Percentiles rank a stretch among this genome's conserved stretches.
Evolutionary conservation across 2,113 vertebrate genomes (phyloP).

Genomic region (Pseudorectes ferrugineus): DNA sequence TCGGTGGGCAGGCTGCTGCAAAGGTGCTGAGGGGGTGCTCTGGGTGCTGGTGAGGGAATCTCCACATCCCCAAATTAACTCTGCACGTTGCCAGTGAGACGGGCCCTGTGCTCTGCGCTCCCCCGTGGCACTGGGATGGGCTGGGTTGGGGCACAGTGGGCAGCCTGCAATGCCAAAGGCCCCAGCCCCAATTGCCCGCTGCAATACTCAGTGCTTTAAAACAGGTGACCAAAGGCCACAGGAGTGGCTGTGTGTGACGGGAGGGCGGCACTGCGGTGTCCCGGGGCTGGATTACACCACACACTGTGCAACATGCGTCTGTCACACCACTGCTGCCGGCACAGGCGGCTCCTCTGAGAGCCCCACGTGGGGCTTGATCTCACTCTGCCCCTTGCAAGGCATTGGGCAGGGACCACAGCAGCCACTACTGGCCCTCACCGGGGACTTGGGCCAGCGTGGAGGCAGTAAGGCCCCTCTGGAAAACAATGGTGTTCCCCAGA

Average conservation of each 20-base stretch:
- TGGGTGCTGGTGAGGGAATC: neutral
- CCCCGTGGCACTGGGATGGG: rapidly evolving
- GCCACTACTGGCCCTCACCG: neutral
- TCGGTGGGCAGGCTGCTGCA: neutral
- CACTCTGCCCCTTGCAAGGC: neutral
- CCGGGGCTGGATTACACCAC: neutral
- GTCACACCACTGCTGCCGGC: neutral
- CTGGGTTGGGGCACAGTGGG: rapidly evolving
- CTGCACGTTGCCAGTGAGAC: neutral
- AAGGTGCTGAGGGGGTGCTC: neutral
- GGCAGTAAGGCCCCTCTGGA: neutral
- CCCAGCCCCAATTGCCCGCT: rapidly evolving
- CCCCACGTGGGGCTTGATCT: neutral
- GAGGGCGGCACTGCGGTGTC: neutral
- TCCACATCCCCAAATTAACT: neutral
- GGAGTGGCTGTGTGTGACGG: neutral
- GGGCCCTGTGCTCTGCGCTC: rapidly evolving
- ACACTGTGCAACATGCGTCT: neutral
- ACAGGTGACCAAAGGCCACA: neutral
- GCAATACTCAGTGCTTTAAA: neutral
- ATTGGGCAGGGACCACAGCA: neutral
- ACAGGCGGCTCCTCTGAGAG: neutral
- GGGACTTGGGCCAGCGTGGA: rapidly evolving
- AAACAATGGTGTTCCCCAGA: neutral
- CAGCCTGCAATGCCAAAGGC: neutral